Evolutionary conservation across 1,140 invertebrate genomes (phyloP).

Genomic region (Apolygus lucorum): DNA sequence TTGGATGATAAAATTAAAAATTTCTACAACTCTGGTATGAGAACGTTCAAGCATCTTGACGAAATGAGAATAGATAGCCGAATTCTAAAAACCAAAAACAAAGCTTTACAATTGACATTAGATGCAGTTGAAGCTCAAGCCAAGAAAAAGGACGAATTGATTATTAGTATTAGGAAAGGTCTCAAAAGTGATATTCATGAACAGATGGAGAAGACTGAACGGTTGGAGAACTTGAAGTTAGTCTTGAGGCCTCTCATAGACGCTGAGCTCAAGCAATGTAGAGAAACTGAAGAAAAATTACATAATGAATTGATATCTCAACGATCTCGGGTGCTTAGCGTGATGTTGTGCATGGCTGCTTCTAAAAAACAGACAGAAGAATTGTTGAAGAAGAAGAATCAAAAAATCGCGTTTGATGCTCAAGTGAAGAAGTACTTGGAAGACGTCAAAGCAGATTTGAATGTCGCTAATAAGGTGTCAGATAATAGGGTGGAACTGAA

Average conservation of each 20-base stretch:
- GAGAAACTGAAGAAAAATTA: not conserved
- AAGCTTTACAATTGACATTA: constrained; percentile 1
- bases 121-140: constrained; percentile 4
- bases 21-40: not conserved
- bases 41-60: not conserved
- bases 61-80: not conserved
- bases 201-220: constrained; percentile 9
- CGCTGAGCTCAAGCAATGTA: not conserved
- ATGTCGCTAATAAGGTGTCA: constrained; percentile 14
- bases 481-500: constrained; percentile 17
- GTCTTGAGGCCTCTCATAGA: not conserved
- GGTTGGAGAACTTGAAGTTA: constrained; percentile 12
- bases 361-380: not conserved
- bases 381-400: not conserved
- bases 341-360: not conserved
- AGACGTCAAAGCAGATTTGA: constrained; percentile 18
- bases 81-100: not conserved
- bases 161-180: not conserved
- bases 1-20: not conserved
- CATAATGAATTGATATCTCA: not conserved
- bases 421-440: constrained; percentile 7
- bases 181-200: constrained; percentile 15
- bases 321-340: not conserved
- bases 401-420: not conserved
- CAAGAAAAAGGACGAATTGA: constrained; percentile 4